A percentile compares a stretch with the other conserved stretches of the same genome.
These are phyloP conservation scores for Mythimna lalbum DNA, from an alignment of 2,888 invertebrate species.

Conservation along the genomic window DNA sequence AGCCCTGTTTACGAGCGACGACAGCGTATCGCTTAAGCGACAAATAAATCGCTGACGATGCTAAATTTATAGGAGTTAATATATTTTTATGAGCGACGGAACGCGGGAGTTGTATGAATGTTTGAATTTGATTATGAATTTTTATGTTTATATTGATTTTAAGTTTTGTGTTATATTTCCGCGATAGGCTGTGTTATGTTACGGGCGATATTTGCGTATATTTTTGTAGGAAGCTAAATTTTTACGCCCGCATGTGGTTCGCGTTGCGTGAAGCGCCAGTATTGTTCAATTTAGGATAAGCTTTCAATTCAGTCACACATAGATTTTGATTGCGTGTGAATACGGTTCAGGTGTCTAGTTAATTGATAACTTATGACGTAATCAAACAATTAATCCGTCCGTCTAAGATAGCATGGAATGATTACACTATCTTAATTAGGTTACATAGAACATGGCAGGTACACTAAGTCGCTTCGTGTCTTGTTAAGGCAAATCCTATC, in stretches of 20 bases:
- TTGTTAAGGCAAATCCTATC: not conserved
- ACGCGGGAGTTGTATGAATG: conserved; percentile 74
- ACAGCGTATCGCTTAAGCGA: conserved; percentile 82
- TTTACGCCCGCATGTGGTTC: conserved; percentile 29
- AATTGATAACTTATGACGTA: conserved; percentile 50
- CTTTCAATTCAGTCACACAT: conserved; percentile 26
- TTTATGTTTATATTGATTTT: conserved; percentile 62
- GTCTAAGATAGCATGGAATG: conserved; percentile 41
- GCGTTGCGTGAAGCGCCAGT: not conserved
- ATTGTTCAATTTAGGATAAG: conserved; percentile 28
- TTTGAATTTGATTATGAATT: conserved; percentile 75
- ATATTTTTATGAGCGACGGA: conserved; percentile 82
- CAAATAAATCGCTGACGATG: conserved; percentile 86
- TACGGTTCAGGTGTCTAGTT: conserved; percentile 21
- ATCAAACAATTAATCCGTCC: conserved; percentile 51
- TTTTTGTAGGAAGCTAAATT: conserved; percentile 24
- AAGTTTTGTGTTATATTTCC: conserved; percentile 60
- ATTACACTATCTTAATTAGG: conserved; percentile 46
- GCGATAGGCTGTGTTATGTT: conserved; percentile 33
- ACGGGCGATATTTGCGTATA: conserved; percentile 21
- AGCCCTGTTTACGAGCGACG: conserved; percentile 83
- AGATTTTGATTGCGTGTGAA: conserved; percentile 24
- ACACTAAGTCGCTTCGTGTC: conserved; percentile 7
- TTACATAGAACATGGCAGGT: conserved; percentile 40
- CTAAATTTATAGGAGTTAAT: conserved; percentile 86